Percentiles rank a stretch among this genome's conserved stretches.
Conservation (phyloP, 2,888 invertebrate species). For the Tineola bisselliella region DNA sequence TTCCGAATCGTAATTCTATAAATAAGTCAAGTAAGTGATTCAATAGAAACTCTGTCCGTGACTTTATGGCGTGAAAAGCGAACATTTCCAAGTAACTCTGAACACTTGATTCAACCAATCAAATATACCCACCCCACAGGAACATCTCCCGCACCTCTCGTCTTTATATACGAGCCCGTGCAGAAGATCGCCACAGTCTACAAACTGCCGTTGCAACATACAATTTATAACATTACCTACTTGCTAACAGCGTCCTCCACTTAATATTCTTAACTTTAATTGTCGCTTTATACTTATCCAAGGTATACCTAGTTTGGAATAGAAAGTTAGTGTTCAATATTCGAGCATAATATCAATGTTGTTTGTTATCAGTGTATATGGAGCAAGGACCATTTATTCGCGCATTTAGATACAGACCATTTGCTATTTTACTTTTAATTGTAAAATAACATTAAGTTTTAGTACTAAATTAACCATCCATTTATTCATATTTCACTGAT, state of each 20-base stretch:
- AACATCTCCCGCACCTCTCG: constrained; percentile 57
- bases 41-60: constrained; percentile 37
- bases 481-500: no score
- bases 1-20: not conserved
- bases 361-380: no score
- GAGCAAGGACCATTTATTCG: no score
- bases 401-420: no score
- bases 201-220: constrained; percentile 30
- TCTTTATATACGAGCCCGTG: constrained; percentile 53
- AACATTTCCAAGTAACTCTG: constrained; percentile 66
- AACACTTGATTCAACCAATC: constrained; percentile 75
- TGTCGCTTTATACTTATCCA: not conserved
- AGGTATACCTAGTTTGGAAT: not conserved
- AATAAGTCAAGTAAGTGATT: not conserved
- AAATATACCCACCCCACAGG: constrained; percentile 65
- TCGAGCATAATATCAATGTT: no score
- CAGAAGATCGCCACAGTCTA: constrained; percentile 42
- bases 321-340: not conserved
- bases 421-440: no score
- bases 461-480: no score
- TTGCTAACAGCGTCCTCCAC: not conserved
- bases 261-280: constrained; percentile 3
- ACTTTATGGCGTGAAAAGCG: constrained; percentile 52
- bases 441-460: no score
- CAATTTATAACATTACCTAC: constrained; percentile 21